Conservation (phyloP, 1,140 invertebrate genomes). For the Popillia japonica region DNA sequence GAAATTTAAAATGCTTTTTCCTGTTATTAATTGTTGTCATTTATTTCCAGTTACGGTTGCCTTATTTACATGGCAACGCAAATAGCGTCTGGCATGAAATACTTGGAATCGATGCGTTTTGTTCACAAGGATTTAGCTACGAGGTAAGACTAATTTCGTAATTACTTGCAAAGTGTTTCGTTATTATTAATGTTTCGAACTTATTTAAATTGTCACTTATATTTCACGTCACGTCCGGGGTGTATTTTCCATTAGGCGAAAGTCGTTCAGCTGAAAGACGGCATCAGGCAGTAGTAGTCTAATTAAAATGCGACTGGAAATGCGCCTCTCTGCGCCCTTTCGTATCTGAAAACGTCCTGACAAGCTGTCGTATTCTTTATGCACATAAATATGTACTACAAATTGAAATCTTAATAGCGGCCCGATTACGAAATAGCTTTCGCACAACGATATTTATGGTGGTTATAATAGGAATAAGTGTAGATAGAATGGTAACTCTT, state of each 20-base stretch:
- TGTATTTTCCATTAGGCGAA: constrained; percentile 44
- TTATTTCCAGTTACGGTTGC: constrained; percentile 72
- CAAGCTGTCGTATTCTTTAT: constrained; percentile 48
- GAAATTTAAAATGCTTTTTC: constrained; percentile 33
- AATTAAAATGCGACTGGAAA: constrained; percentile 46
- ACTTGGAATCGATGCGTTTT: constrained; percentile 78
- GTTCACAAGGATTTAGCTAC: constrained; percentile 82
- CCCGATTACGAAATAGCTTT: constrained; percentile 40
- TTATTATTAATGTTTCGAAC: constrained; percentile 44
- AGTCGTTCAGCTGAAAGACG: constrained; percentile 35
- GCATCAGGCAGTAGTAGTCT: constrained; percentile 35
- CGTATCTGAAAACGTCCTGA: constrained; percentile 42
- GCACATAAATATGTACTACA: constrained; percentile 47
- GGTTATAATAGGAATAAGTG: not conserved
- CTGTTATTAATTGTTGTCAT: constrained; percentile 30
- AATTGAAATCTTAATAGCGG: constrained; percentile 45
- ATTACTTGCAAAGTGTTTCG: constrained; percentile 44
- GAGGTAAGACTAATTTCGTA: constrained; percentile 63
- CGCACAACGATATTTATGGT: constrained; percentile 42
- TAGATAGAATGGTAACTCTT: not conserved
- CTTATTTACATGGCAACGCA: constrained; percentile 78
- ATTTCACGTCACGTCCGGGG: constrained; percentile 45
- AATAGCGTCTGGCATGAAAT: constrained; percentile 87
- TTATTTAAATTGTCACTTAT: constrained; percentile 46
- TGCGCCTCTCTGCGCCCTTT: constrained; percentile 39